phyloP scores from a whole-genome alignment of 2,888 invertebrate species.

The Nasonovia ribisnigri region DNA sequence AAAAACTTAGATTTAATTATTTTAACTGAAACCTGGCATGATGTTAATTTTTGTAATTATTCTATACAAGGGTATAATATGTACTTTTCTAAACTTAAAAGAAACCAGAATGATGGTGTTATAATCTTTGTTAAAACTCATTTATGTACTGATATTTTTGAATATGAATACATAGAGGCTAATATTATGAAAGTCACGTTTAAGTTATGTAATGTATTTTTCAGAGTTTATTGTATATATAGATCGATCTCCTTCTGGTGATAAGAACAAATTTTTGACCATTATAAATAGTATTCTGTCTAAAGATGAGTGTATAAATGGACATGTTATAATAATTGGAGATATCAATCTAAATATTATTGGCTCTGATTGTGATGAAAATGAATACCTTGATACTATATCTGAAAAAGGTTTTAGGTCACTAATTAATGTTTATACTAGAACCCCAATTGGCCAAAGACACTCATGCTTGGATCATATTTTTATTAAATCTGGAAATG shows the following conservation, averaged over 20 bases:
- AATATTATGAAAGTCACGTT: slow-evolving; percentile 28
- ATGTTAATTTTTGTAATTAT: slow-evolving; percentile 15
- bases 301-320: slow-evolving; percentile 23
- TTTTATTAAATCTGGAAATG: not conserved
- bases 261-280: slow-evolving; percentile 22
- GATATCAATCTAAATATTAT: not conserved
- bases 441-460: slow-evolving; percentile 19
- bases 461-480: slow-evolving; percentile 8
- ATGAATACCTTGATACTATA: not conserved
- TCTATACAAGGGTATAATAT: not conserved
- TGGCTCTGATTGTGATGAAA: slow-evolving; percentile 9
- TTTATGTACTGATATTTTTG: slow-evolving; percentile 1
- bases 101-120: slow-evolving; percentile 24
- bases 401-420: slow-evolving; percentile 12
- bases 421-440: slow-evolving; percentile 20
- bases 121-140: not conserved
- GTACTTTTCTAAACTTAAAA: slow-evolving; percentile 25
- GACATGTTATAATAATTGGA: slow-evolving; percentile 20
- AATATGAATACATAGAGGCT: not conserved
- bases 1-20: slow-evolving; percentile 26
- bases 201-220: not conserved
- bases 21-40: slow-evolving; percentile 25
- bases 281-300: not conserved
- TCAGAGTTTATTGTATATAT: slow-evolving; percentile 4
- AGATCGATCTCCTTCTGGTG: not conserved